Percentiles rank a stretch among this genome's conserved stretches.
phyloP scores from a whole-genome alignment of 2,888 invertebrate genomes.

The Glyphotaelius pellucidus region DNA sequence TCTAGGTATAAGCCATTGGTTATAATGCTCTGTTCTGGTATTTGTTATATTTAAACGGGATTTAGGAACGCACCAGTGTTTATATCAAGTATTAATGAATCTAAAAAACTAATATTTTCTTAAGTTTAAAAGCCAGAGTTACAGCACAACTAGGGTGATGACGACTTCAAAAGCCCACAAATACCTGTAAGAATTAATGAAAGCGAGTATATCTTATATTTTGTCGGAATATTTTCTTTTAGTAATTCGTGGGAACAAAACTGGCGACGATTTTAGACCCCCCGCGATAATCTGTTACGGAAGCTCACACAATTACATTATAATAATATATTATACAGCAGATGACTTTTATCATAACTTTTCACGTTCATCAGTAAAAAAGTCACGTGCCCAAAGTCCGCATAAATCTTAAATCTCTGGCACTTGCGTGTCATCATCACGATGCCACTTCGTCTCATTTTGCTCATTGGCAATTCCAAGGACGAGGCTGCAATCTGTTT shows the following conservation, averaged over 20 bases:
- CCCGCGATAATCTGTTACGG: background rate
- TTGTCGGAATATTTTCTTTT: background rate
- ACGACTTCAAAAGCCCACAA: no score
- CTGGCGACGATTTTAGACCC: background rate
- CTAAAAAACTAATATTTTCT: no score
- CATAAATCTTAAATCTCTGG: constrained; percentile 30
- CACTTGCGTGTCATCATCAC: background rate
- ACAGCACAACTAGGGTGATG: no score
- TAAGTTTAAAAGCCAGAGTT: no score
- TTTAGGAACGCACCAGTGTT: no score
- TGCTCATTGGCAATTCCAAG: constrained; percentile 64
- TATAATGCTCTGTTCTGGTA: no score
- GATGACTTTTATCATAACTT: background rate
- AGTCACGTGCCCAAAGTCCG: constrained; percentile 19
- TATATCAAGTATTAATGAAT: no score
- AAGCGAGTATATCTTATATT: no score
- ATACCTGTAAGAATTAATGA: no score
- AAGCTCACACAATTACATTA: background rate
- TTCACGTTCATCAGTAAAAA: background rate
- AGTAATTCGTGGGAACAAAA: background rate
- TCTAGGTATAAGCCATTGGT: no score
- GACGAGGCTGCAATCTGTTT: constrained; percentile 63
- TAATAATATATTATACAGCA: background rate
- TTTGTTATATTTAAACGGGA: no score
- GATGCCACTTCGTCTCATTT: constrained; percentile 2